Evolutionary conservation across 2,113 vertebrate genomes (phyloP).

Genomic region (Ceuthmochares aereus): DNA sequence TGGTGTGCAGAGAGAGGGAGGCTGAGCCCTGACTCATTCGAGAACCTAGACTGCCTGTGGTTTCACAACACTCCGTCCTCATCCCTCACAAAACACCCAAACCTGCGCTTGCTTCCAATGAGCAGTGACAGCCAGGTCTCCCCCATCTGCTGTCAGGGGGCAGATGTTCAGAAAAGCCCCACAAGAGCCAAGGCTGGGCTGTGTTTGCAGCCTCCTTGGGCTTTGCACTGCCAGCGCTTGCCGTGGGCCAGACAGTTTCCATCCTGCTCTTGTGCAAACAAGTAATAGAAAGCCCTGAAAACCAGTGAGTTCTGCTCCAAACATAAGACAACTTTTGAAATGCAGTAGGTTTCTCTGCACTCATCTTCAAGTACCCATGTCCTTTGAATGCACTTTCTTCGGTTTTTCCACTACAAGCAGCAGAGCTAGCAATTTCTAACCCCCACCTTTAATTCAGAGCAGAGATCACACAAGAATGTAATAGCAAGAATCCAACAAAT

Average conservation of each 20-base stretch:
- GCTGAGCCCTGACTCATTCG: background rate
- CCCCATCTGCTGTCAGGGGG: background rate
- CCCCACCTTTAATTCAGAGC: background rate
- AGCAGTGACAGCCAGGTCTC: background rate
- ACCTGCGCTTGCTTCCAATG: background rate
- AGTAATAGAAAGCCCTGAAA: background rate
- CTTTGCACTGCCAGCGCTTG: background rate
- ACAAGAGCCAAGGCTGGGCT: background rate
- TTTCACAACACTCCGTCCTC: background rate
- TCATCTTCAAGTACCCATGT: background rate
- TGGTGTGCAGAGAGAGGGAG: background rate
- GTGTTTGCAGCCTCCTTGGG: background rate
- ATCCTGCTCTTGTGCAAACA: background rate
- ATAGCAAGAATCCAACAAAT: background rate
- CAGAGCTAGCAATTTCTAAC: background rate
- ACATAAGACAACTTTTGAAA: background rate
- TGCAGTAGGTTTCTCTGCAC: background rate
- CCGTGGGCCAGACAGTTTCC: background rate
- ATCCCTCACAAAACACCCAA: background rate
- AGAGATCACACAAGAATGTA: background rate
- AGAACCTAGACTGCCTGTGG: background rate
- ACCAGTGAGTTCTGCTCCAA: background rate
- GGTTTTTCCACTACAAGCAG: background rate
- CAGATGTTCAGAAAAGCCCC: background rate
- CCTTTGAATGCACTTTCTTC: background rate